Conservation (phyloP, 2,797 vertebrate genomes). For the Acropternis orthonyx region DNA sequence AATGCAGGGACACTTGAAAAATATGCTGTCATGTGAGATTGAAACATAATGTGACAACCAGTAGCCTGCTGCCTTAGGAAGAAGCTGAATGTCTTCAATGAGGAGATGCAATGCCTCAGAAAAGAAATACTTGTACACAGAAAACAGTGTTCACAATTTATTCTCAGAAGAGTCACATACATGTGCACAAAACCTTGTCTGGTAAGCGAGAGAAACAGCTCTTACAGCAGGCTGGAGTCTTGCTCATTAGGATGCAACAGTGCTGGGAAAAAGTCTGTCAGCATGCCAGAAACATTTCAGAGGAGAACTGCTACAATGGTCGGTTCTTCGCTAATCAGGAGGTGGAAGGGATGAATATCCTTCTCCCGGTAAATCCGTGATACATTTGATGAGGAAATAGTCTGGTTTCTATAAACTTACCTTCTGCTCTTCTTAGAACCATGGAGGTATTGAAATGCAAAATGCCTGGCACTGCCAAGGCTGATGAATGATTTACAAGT, state of each 20-base stretch:
- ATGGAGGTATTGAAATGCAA: slow-evolving; percentile 45
- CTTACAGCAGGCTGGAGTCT: not conserved
- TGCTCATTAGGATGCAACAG: slow-evolving; percentile 43
- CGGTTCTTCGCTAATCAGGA: not conserved
- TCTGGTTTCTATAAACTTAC: slow-evolving; percentile 37
- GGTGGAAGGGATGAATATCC: slow-evolving; percentile 18
- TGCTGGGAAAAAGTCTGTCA: slow-evolving; percentile 24
- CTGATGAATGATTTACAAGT: slow-evolving; percentile 64
- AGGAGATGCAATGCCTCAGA: slow-evolving; percentile 28
- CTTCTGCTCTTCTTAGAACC: slow-evolving; percentile 27
- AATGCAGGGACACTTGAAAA: slow-evolving; percentile 60
- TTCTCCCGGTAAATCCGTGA: not conserved
- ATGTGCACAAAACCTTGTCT: slow-evolving; percentile 23
- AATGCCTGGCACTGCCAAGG: slow-evolving; percentile 47
- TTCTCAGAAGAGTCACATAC: slow-evolving; percentile 40
- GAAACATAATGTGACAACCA: slow-evolving; percentile 61
- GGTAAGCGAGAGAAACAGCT: not conserved
- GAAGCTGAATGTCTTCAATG: slow-evolving; percentile 8
- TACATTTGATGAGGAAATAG: slow-evolving; percentile 11
- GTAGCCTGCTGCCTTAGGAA: slow-evolving; percentile 58
- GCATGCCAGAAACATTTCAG: slow-evolving; percentile 39
- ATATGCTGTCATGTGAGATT: slow-evolving; percentile 61
- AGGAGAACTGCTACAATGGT: not conserved
- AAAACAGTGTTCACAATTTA: slow-evolving; percentile 34
- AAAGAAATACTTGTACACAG: slow-evolving; percentile 33